Conservation (phyloP, 2,888 invertebrate genomes). For the Campoplex capitator region DNA sequence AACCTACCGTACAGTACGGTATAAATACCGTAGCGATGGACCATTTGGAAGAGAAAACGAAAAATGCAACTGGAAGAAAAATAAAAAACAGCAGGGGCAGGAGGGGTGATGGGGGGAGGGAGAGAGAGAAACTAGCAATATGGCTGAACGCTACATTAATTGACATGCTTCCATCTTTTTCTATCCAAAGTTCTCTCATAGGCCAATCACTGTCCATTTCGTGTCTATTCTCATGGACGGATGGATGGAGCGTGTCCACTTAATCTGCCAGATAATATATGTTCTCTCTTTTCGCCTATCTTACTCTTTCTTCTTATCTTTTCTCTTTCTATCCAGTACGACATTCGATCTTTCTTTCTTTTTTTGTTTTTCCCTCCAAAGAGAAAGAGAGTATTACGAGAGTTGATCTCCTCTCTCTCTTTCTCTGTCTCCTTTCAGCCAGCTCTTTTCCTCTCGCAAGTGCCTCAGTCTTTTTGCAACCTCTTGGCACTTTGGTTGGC, state of each 20-base stretch:
- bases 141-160: constrained; percentile 16
- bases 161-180: constrained; percentile 47
- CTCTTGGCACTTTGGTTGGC: constrained; percentile 75
- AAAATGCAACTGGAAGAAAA: not conserved
- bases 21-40: constrained; percentile 7
- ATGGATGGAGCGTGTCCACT: constrained; percentile 29
- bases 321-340: constrained; percentile 57
- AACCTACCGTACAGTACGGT: constrained; percentile 27
- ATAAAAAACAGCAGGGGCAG: not conserved
- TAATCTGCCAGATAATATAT: constrained; percentile 42
- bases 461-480: constrained; percentile 34
- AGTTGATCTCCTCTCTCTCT: constrained; percentile 23
- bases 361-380: not conserved
- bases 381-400: not conserved
- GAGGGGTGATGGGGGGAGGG: no score
- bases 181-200: constrained; percentile 34
- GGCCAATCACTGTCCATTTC: constrained; percentile 58
- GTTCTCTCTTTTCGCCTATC: constrained; percentile 52
- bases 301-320: constrained; percentile 47
- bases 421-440: constrained; percentile 53
- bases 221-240: constrained; percentile 41
- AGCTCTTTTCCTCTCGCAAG: constrained; percentile 61
- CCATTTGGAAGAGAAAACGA: constrained; percentile 8
- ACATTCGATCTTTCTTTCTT: not conserved
- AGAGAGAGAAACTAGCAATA: not conserved